phyloP scores from a whole-genome alignment of 2,113 vertebrate genomes.

The Litocranius walleri region DNA sequence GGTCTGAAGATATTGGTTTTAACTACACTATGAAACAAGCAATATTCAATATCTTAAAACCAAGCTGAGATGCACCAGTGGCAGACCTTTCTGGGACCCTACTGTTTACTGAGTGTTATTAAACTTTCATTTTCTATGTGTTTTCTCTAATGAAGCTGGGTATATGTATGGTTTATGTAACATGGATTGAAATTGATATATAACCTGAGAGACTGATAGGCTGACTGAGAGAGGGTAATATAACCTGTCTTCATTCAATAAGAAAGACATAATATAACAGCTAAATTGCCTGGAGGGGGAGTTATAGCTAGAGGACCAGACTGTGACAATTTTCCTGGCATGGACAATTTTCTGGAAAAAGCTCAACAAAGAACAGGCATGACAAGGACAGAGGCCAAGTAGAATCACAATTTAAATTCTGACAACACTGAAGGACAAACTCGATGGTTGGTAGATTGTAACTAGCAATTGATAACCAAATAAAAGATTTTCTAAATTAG shows the following conservation, averaged over 20 bases:
- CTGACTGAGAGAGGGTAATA: not conserved
- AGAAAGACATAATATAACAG: conserved; percentile 40
- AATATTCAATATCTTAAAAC: conserved; percentile 49
- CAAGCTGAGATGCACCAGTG: conserved; percentile 27
- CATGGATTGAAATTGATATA: conserved; percentile 50
- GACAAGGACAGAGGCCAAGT: not conserved
- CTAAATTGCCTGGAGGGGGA: conserved; percentile 24
- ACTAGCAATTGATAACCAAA: not conserved
- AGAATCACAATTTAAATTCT: conserved; percentile 38
- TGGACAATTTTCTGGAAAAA: conserved; percentile 43
- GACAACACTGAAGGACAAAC: not conserved
- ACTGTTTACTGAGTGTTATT: conserved; percentile 44
- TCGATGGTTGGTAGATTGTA: not conserved
- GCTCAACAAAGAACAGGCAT: not conserved
- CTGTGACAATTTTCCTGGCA: conserved; percentile 28
- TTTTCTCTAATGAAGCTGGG: conserved; percentile 35
- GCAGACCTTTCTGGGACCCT: conserved; percentile 15
- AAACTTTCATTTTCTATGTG: conserved; percentile 47
- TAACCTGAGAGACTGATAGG: conserved; percentile 19
- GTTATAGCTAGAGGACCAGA: not conserved
- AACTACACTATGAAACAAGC: conserved; percentile 25
- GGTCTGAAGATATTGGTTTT: conserved; percentile 21
- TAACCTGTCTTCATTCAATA: conserved; percentile 46
- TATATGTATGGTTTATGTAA: conserved; percentile 54
- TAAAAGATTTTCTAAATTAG: not conserved